Percentiles rank a stretch among this genome's conserved stretches.
These are phyloP conservation scores for Cebus imitator DNA, from an alignment of 2,113 vertebrate species.

Conservation along the genomic window DNA sequence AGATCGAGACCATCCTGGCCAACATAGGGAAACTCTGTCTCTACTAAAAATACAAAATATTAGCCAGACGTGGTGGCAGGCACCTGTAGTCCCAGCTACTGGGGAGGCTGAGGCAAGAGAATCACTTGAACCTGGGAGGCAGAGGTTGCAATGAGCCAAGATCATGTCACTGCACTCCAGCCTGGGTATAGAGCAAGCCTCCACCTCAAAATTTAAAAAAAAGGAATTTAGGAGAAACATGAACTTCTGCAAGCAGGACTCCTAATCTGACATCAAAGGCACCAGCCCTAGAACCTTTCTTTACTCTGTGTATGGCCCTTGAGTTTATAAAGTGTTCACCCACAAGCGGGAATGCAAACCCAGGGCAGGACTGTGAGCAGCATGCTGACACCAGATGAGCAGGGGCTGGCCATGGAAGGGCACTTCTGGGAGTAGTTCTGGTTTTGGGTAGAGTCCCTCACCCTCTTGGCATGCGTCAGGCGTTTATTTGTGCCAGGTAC, in stretches of 20 bases:
- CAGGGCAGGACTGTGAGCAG: not conserved
- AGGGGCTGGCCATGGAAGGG: not conserved
- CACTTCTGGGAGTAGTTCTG: not conserved
- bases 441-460: not conserved
- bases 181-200: too few species aligned
- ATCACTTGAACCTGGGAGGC: too few species aligned
- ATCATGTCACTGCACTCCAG: too few species aligned
- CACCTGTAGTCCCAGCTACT: too few species aligned
- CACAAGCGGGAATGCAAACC: not conserved
- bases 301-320: not conserved
- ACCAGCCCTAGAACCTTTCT: not conserved
- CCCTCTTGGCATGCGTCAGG: not conserved
- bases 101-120: too few species aligned
- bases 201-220: too few species aligned
- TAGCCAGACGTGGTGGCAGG: too few species aligned
- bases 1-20: too few species aligned
- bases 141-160: too few species aligned
- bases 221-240: not conserved
- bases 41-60: too few species aligned
- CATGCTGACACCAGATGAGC: not conserved
- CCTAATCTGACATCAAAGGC: not conserved
- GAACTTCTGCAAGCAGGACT: not conserved
- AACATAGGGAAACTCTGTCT: too few species aligned
- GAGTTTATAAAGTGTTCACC: not conserved
- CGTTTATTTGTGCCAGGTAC: not conserved